Percentiles rank a stretch among this genome's conserved stretches.
Conservation (phyloP, 30 jellyfish, hydroid and myxozoan genomes). For the Sanderia malayensis region DNA sequence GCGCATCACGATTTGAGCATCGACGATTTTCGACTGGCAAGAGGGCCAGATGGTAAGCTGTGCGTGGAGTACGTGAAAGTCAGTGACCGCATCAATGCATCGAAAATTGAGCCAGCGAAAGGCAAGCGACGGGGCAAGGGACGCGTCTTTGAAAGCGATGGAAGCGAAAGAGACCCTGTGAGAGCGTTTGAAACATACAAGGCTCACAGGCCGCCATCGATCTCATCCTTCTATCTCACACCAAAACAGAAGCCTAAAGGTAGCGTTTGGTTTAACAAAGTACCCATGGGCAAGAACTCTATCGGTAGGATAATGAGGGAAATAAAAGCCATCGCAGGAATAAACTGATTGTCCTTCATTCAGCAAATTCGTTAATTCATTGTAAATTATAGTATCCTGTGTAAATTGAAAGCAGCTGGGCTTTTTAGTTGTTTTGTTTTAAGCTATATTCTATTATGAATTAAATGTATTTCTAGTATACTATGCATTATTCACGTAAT, state of each 20-base stretch:
- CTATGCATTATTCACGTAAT: too few relatives aligned
- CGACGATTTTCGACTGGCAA: constrained; percentile 77
- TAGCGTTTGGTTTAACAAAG: constrained; percentile 91
- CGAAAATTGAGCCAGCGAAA: constrained; percentile 61
- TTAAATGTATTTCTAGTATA: too few relatives aligned
- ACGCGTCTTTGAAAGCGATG: constrained; percentile 86
- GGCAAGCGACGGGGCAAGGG: constrained; percentile 87
- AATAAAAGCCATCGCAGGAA: constrained; percentile 91
- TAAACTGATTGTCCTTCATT: constrained; percentile 49
- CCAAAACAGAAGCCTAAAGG: constrained; percentile 97
- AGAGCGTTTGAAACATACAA: constrained; percentile 92
- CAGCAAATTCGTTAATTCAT: too few relatives aligned
- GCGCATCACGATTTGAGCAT: constrained; percentile 93
- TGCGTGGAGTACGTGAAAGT: constrained; percentile 79
- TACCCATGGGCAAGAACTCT: constrained; percentile 99
- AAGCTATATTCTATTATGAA: too few relatives aligned
- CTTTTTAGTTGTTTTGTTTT: too few relatives aligned
- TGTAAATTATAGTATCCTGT: too few relatives aligned
- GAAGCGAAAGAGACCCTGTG: constrained; percentile 94
- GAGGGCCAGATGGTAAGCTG: constrained; percentile 90
- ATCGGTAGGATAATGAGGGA: constrained; percentile 98
- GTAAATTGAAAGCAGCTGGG: too few relatives aligned
- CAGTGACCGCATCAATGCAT: constrained; percentile 26
- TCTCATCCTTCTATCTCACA: constrained; percentile 91
- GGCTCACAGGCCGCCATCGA: constrained; percentile 94